Evolutionary conservation across 2,113 vertebrate genomes (phyloP), one percentile per base, ranked within the genome.

Genomic region (Toxostoma redivivum): DNA sequence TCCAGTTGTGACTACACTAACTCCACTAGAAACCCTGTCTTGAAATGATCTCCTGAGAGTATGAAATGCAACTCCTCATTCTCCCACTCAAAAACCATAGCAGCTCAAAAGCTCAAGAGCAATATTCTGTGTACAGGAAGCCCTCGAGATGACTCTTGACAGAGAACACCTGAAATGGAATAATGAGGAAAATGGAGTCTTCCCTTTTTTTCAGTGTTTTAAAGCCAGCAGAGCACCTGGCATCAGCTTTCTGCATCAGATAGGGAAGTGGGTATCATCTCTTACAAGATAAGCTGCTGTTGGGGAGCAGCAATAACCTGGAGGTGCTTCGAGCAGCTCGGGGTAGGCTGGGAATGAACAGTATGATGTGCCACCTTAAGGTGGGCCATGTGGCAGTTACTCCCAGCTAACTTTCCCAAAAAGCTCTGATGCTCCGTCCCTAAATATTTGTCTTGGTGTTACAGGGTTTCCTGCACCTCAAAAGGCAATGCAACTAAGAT

Each of bases 141-240:
- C 16, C 35, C 53, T 73, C 11, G 4, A 62, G 19, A 40, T n/a
- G 7, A 50, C 27, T 53, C 45, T 76, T 86, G n/a, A 35, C 65
- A 72, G 40, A 79, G 51, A 91, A 76, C 25, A 21, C 24, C 58
- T 91, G 33, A 87, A 74, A 81, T 28, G 48, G 31, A 91, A n/a
- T n/a, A 13, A 42, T 51, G 20, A 88, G 37, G 53, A 31, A 84
- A 90, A 79, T 23, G 17, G 70, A 79, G 11, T 24, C 64, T 92
- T 93, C n/a, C 7, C 67, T 69, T 86, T 80, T 74, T n/a, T 37
- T 60, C 22, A 33, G 31, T 60, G 24, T 53, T 91, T 51, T 66
- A 87, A 79, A 86, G 72, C 19, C 35, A 72, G 38, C 44, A 82
- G 30, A 82, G 25, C 21, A 51, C 30, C 13, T 33, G 61, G 20